These are phyloP conservation scores for Eupelmus urozonus DNA, from an alignment of 2,888 invertebrate genomes.

Conservation along the genomic window DNA sequence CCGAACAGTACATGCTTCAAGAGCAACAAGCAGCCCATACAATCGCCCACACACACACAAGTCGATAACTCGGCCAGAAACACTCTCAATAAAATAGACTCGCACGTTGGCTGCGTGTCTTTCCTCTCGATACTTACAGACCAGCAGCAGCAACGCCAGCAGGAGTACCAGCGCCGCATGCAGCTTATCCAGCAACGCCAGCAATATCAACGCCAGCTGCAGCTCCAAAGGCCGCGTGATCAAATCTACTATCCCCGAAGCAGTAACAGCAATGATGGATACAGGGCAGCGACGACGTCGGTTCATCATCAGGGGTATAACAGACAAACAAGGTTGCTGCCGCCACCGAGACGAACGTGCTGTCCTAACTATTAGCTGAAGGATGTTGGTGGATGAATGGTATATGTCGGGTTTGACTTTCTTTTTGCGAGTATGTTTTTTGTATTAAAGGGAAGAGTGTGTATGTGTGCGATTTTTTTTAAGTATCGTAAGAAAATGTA, in stretches of 20 bases:
- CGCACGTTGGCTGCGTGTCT: too few relatives aligned
- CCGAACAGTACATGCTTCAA: constrained; percentile 50
- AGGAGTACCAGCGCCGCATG: constrained; percentile 29
- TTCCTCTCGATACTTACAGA: constrained; percentile 53
- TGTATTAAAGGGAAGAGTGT: too few relatives aligned
- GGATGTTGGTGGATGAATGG: too few relatives aligned
- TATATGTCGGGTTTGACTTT: too few relatives aligned
- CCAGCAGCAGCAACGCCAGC: constrained; percentile 16
- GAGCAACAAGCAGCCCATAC: constrained; percentile 17
- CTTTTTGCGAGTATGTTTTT: too few relatives aligned
- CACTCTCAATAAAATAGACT: not conserved
- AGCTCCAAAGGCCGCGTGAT: constrained; percentile 47
- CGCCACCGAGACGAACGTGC: constrained; percentile 14
- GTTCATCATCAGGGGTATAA: not conserved
- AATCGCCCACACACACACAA: not conserved
- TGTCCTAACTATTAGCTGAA: constrained; percentile 33
- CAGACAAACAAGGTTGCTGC: constrained; percentile 14
- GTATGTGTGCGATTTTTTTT: too few relatives aligned
- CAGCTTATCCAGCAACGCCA: constrained; percentile 25
- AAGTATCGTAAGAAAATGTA: too few relatives aligned
- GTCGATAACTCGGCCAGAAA: too few relatives aligned
- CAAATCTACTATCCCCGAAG: constrained; percentile 53
- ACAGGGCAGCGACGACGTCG: constrained; percentile 1
- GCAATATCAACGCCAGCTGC: constrained; percentile 38
- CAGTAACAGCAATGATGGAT: not conserved